Conservation (phyloP, 2,113 vertebrate genomes). For the Rhea pennata region DNA sequence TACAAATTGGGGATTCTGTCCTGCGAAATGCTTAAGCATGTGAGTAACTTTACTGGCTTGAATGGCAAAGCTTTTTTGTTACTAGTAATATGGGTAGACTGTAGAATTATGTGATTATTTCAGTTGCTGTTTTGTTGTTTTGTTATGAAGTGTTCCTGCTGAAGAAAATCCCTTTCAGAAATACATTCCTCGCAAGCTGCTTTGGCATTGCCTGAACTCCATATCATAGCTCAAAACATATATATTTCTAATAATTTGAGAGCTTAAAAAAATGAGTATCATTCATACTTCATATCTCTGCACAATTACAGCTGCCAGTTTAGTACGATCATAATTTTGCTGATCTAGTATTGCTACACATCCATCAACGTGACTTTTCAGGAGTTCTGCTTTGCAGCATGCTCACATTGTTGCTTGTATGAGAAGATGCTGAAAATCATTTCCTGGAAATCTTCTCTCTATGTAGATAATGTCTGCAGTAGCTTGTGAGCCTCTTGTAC, state of each 20-base stretch:
- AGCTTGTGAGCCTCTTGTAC: background rate
- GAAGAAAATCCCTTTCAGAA: constrained; percentile 19
- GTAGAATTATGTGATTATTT: constrained; percentile 1
- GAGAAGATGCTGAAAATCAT: background rate
- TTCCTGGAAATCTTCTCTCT: background rate
- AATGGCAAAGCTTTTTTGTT: constrained; percentile 60
- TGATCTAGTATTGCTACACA: background rate
- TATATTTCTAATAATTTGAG: background rate
- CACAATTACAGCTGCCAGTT: background rate
- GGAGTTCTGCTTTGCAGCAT: background rate
- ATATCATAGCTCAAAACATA: constrained; percentile 24
- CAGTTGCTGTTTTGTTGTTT: constrained; percentile 18
- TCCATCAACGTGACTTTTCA: background rate
- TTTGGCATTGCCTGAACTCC: constrained; percentile 48
- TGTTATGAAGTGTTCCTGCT: background rate
- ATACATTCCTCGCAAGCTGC: constrained; percentile 18
- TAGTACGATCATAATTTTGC: background rate
- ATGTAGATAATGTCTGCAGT: background rate
- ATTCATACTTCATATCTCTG: constrained; percentile 14
- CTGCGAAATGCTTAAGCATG: constrained; percentile 54
- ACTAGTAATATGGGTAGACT: background rate
- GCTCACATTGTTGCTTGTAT: background rate
- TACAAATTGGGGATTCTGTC: constrained; percentile 53
- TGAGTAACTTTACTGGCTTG: constrained; percentile 62
- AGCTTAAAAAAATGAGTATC: background rate